Evolutionary conservation across 2,888 invertebrate species (phyloP), one percentile per base, ranked within the genome.

Genomic region (Hedychridium roseum): DNA sequence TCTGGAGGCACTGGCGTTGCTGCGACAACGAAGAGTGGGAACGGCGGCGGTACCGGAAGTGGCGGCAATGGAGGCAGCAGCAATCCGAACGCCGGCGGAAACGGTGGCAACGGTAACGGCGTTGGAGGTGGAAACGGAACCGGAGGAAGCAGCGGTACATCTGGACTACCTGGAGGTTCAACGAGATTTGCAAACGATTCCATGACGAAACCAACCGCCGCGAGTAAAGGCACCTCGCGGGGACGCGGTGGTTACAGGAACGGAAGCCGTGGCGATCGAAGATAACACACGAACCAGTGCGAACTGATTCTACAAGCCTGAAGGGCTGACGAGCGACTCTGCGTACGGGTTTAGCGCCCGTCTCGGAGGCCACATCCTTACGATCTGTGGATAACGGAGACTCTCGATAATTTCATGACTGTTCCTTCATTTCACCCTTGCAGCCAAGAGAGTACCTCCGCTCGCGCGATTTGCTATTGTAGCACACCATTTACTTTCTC

Each of bases 171-270:
- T 6, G 66, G 71, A 0, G 57, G 65, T 17, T 65, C 64, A 3
- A 59, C 50, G 2, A 64, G 64, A 47, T 64, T 68, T 46, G 40
- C 60, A 16, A 60, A 66, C 11, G 75, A 76, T 26, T 50, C 68
- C n/a, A 62, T 69, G 6, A 47, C 73, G n/a, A 76, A 71, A 56
- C 44, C 68, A 14, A 54, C 70, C 2, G 43, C 62, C 6, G 56
- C 68, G n/a, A 49, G 67, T 2, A 78, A 78, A 51, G 64, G 69
- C 32, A 71, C 66, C 20, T 52, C 75, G 0, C 70, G 78, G 1
- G 78, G 78, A n/a, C 73, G 78, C 11, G 74, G 71, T 2, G 52
- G 65, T 15, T 76, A 78, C 46, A 60, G 78, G 44, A 78, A 78
- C 43, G 77, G 77, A 11, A 68, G 73, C 20, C 71, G 77, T 1